These are phyloP conservation scores for Gobiocypris rarus DNA, from an alignment of 2,113 vertebrate species.

Conservation along the genomic window DNA sequence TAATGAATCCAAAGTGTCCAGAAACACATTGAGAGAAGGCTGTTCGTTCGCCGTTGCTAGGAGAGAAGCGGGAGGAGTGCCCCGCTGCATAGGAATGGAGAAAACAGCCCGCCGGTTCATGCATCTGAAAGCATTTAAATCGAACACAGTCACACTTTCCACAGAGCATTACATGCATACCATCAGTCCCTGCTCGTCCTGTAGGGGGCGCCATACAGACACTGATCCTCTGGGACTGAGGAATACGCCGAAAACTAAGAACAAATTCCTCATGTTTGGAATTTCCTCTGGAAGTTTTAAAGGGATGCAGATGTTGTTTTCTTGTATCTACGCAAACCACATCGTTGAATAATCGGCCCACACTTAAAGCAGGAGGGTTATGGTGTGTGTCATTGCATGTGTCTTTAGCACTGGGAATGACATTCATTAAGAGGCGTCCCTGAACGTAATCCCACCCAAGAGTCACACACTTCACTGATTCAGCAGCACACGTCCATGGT, in stretches of 20 bases:
- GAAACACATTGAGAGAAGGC: slow-evolving; percentile 16
- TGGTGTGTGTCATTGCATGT: background rate
- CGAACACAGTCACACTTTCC: slow-evolving; percentile 43
- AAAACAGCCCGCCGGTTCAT: slow-evolving; percentile 35
- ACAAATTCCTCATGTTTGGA: slow-evolving; percentile 21
- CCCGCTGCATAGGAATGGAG: slow-evolving; percentile 25
- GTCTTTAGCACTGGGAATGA: slow-evolving; percentile 33
- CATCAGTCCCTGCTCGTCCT: slow-evolving; percentile 14
- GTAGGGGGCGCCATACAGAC: background rate
- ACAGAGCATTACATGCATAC: slow-evolving; percentile 30
- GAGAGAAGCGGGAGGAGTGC: slow-evolving; percentile 12
- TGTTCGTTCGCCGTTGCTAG: slow-evolving; percentile 7
- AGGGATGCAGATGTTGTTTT: slow-evolving; percentile 40
- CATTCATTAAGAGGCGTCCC: slow-evolving; percentile 40
- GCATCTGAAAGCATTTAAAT: slow-evolving; percentile 49
- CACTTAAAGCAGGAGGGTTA: background rate
- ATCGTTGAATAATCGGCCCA: slow-evolving; percentile 15
- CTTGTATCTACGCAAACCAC: slow-evolving; percentile 1
- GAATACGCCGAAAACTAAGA: background rate
- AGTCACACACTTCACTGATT: slow-evolving; percentile 10
- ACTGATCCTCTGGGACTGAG: too few species aligned
- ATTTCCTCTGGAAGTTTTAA: slow-evolving; percentile 45
- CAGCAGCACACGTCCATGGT: background rate
- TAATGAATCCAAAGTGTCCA: slow-evolving; percentile 42
- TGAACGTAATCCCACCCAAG: slow-evolving; percentile 47